Conservation (phyloP, 2,113 vertebrate genomes). For the Oryzias javanicus region DNA sequence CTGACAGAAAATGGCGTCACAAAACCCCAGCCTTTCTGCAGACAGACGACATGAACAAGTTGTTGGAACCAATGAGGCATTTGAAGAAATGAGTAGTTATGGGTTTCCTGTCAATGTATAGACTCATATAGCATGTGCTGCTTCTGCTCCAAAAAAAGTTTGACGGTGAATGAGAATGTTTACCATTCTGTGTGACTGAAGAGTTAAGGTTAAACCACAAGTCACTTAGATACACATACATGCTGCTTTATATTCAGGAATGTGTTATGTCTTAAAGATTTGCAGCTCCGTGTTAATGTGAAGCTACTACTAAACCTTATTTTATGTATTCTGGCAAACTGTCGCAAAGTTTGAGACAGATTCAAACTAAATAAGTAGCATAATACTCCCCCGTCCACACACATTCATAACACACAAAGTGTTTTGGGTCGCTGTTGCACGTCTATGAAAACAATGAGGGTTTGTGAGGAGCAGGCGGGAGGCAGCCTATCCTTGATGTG, state of each 20-base stretch:
- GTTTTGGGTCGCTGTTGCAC: constrained; percentile 41
- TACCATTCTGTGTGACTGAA: background rate
- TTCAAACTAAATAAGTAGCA: background rate
- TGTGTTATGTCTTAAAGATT: constrained; percentile 1
- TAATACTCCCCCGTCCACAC: background rate
- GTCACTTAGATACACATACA: background rate
- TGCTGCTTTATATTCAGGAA: background rate
- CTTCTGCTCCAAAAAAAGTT: background rate
- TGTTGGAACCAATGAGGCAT: no score
- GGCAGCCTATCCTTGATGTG: constrained; percentile 38
- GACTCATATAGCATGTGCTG: no score
- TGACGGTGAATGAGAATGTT: background rate
- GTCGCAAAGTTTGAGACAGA: constrained; percentile 2
- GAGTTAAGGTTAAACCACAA: background rate
- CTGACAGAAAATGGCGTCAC: no score
- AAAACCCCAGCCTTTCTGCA: no score
- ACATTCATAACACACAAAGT: constrained; percentile 20
- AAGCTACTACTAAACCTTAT: background rate
- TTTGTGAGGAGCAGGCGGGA: constrained; percentile 48
- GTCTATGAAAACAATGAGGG: constrained; percentile 45
- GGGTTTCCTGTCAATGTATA: no score
- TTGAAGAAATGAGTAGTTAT: no score
- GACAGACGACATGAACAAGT: no score
- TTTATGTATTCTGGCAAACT: constrained; percentile 18
- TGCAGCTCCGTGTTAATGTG: background rate